phyloP scores from a whole-genome alignment of 2,888 invertebrate genomes.

The Temnothorax ravouxi region DNA sequence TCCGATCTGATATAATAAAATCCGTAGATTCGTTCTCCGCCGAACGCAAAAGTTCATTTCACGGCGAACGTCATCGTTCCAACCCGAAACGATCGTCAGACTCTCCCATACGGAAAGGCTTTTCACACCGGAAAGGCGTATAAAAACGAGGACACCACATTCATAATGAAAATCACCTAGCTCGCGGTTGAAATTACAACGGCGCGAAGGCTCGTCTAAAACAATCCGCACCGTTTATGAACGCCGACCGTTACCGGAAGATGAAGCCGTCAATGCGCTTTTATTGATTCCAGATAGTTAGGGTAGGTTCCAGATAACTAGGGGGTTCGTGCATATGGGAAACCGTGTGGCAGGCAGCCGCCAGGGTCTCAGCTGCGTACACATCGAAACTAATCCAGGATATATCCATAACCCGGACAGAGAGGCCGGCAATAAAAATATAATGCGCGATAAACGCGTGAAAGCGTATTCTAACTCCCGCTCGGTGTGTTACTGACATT shows the following conservation, averaged over 20 bases:
- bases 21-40: background rate
- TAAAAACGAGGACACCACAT: slow-evolving; percentile 11
- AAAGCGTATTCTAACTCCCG: slow-evolving; percentile 66
- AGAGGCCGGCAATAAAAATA: slow-evolving; percentile 76
- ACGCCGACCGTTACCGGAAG: slow-evolving; percentile 16
- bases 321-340: slow-evolving; percentile 49
- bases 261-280: slow-evolving; percentile 33
- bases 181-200: background rate
- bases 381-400: slow-evolving; percentile 77
- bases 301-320: slow-evolving; percentile 17
- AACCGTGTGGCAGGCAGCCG: slow-evolving; percentile 32
- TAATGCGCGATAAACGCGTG: slow-evolving; percentile 79
- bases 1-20: slow-evolving; percentile 30
- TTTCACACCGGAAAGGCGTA: background rate
- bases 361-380: slow-evolving; percentile 77
- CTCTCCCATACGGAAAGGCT: background rate
- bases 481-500: slow-evolving; percentile 50
- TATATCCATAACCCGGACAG: slow-evolving; percentile 63
- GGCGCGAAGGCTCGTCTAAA: slow-evolving; percentile 10
- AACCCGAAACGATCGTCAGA: background rate
- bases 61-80: background rate
- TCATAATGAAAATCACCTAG: background rate
- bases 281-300: slow-evolving; percentile 67
- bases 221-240: slow-evolving; percentile 41
- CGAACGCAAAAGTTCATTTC: slow-evolving; percentile 4